phyloP scores from a whole-genome alignment of 1,140 invertebrate species.

The Lasioglossum albipes region DNA sequence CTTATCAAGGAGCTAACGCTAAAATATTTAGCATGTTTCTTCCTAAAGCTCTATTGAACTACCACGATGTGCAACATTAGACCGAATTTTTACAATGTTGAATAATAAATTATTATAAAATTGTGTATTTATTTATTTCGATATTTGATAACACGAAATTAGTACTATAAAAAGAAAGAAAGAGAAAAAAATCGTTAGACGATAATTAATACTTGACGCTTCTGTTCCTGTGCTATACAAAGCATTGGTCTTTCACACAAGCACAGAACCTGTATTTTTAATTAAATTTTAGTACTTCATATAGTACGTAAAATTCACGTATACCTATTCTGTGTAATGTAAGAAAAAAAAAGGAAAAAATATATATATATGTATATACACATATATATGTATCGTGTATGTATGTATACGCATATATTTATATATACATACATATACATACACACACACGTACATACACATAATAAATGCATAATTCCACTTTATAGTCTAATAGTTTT shows the following conservation, averaged over 20 bases:
- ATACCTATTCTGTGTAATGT: slow-evolving; percentile 53
- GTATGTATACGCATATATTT: slow-evolving; percentile 1
- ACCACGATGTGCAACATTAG: slow-evolving; percentile 75
- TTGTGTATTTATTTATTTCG: slow-evolving; percentile 80
- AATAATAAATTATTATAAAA: slow-evolving; percentile 80
- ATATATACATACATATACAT: slow-evolving; percentile 19
- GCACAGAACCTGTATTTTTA: slow-evolving; percentile 66
- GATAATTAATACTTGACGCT: slow-evolving; percentile 51
- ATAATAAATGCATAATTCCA: slow-evolving; percentile 76
- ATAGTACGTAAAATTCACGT: slow-evolving; percentile 70
- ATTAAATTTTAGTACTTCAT: slow-evolving; percentile 73
- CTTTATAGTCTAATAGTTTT: slow-evolving; percentile 58
- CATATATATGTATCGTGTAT: background rate
- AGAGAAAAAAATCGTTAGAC: slow-evolving; percentile 47
- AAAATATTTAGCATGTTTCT: slow-evolving; percentile 74
- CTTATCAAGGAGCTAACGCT: slow-evolving; percentile 77
- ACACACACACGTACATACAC: slow-evolving; percentile 65
- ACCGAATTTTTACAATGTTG: slow-evolving; percentile 80
- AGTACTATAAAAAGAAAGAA: slow-evolving; percentile 52
- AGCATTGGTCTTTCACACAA: slow-evolving; percentile 44
- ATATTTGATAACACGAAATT: slow-evolving; percentile 70
- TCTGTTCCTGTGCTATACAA: slow-evolving; percentile 59
- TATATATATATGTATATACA: slow-evolving; percentile 26
- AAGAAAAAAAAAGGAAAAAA: slow-evolving; percentile 6
- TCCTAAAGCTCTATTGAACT: slow-evolving; percentile 72